These are phyloP conservation scores for Atherinosoma microstoma DNA, from an alignment of 2,797 vertebrate species.

Conservation along the genomic window DNA sequence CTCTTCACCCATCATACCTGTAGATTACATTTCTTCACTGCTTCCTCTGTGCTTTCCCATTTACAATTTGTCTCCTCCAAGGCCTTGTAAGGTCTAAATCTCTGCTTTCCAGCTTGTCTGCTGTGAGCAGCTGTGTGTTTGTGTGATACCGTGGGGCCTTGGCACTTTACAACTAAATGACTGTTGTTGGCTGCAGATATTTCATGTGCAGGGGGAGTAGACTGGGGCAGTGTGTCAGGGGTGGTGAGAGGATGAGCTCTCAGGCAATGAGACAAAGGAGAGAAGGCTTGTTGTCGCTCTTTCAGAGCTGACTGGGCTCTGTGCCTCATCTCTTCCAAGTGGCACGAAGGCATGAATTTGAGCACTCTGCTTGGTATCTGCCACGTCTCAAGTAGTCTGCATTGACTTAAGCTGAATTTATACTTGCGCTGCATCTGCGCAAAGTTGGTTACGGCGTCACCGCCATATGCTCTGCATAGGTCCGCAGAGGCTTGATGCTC, in stretches of 20 bases:
- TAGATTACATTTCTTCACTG: slow-evolving; percentile 10
- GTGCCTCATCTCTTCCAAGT: slow-evolving; percentile 54
- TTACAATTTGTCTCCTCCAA: slow-evolving; percentile 41
- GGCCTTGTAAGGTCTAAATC: slow-evolving; percentile 56
- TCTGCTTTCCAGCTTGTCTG: slow-evolving; percentile 51
- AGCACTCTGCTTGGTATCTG: slow-evolving; percentile 42
- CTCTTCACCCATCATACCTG: slow-evolving; percentile 11
- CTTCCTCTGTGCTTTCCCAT: slow-evolving; percentile 24
- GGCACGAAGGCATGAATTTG: slow-evolving; percentile 54
- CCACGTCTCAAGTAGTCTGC: slow-evolving; percentile 19
- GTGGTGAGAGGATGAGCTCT: slow-evolving; percentile 70
- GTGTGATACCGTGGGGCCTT: slow-evolving; percentile 59
- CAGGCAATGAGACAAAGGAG: slow-evolving; percentile 66
- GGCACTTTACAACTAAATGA: slow-evolving; percentile 60
- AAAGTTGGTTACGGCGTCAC: too few species aligned
- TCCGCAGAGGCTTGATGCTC: too few species aligned
- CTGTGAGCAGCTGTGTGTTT: slow-evolving; percentile 46
- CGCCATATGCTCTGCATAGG: too few species aligned
- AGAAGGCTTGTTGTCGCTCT: slow-evolving; percentile 51
- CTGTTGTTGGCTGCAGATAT: slow-evolving; percentile 65
- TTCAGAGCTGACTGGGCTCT: slow-evolving; percentile 54
- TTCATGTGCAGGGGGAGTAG: slow-evolving; percentile 52
- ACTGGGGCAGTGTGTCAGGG: slow-evolving; percentile 73
- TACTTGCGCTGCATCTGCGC: too few species aligned
- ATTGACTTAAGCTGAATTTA: slow-evolving; percentile 10